phyloP scores from a whole-genome alignment of 2,113 vertebrate genomes.

The Thomomys bottae region DNA sequence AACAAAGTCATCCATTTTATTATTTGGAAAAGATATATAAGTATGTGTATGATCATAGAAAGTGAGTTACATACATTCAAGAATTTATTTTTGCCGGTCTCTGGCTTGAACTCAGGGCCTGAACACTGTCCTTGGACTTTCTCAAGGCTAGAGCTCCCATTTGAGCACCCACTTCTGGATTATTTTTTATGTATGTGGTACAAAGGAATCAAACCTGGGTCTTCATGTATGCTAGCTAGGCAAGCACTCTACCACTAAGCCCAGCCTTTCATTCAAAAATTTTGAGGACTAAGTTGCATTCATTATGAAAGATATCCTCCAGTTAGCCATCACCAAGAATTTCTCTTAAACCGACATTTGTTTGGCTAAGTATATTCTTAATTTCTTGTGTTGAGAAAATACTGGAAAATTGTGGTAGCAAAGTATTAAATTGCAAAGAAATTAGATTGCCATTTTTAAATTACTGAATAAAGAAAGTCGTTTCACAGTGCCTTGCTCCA shows the following conservation, averaged over 20 bases:
- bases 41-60: not conserved
- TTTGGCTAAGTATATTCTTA: constrained; percentile 21
- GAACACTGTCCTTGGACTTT: too few relatives aligned
- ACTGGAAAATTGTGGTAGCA: not conserved
- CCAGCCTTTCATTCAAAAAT: constrained; percentile 9
- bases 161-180: too few relatives aligned
- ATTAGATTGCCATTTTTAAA: not conserved
- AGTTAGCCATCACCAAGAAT: not conserved
- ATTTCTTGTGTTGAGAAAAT: not conserved
- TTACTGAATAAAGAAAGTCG: not conserved
- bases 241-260: too few relatives aligned
- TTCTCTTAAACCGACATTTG: constrained; percentile 7
- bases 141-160: too few relatives aligned
- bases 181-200: too few relatives aligned
- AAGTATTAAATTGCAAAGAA: not conserved
- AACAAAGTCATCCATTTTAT: not conserved
- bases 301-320: not conserved
- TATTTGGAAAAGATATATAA: not conserved
- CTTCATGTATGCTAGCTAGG: too few relatives aligned
- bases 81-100: too few relatives aligned
- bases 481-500: not conserved
- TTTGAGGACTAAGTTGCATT: not conserved
- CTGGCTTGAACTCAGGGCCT: too few relatives aligned
- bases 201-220: too few relatives aligned
- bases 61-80: not conserved